phyloP scores from a whole-genome alignment of 2,888 invertebrate genomes.

The Acanthoscelides obtectus region DNA sequence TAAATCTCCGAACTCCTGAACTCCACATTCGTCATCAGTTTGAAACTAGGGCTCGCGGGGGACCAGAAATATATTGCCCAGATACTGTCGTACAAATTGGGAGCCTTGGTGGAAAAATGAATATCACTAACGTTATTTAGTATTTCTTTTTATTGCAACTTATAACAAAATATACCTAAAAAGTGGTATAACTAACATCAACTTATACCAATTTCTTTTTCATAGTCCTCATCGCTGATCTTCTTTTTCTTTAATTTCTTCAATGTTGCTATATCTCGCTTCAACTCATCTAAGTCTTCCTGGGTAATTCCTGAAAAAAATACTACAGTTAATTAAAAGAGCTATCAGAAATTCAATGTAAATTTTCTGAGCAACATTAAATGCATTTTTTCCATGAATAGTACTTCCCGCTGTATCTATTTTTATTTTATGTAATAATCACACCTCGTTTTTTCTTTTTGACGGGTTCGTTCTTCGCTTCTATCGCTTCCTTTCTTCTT shows the following conservation, averaged over 20 bases:
- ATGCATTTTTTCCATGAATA: not conserved
- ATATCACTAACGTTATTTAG: too few relatives aligned
- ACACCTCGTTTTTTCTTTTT: slow-evolving; percentile 44
- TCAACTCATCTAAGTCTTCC: slow-evolving; percentile 72
- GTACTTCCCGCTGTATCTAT: slow-evolving; percentile 39
- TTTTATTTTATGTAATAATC: not conserved
- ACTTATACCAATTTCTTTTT: slow-evolving; percentile 56
- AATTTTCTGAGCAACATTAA: not conserved
- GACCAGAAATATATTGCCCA: too few relatives aligned
- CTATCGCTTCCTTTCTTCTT: slow-evolving; percentile 52
- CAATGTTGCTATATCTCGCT: slow-evolving; percentile 74
- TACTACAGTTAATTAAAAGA: too few relatives aligned
- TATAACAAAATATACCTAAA: too few relatives aligned
- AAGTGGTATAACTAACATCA: slow-evolving; percentile 9
- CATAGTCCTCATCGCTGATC: slow-evolving; percentile 62
- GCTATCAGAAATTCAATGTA: too few relatives aligned
- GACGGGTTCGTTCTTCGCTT: slow-evolving; percentile 43
- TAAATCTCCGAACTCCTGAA: too few relatives aligned
- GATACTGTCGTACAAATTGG: too few relatives aligned
- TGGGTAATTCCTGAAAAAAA: slow-evolving; percentile 53
- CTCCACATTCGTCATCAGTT: too few relatives aligned
- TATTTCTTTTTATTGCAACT: not conserved
- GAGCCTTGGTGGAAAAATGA: too few relatives aligned
- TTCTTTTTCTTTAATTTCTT: slow-evolving; percentile 86
- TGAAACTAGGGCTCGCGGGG: too few relatives aligned